These are phyloP conservation scores for Tuberolachnus salignus DNA, from an alignment of 2,888 invertebrate species.

Conservation along the genomic window DNA sequence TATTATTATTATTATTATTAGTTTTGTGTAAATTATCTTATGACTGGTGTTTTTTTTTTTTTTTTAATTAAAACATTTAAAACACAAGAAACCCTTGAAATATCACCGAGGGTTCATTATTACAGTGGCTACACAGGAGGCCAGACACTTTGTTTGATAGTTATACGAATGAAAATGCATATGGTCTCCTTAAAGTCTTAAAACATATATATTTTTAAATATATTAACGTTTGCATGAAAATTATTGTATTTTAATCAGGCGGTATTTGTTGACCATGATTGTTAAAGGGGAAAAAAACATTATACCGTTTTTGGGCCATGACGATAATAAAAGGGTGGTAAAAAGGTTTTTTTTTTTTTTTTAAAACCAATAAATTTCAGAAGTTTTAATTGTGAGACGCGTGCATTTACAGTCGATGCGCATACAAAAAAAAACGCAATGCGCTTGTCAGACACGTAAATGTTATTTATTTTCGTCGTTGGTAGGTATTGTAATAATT, in stretches of 20 bases:
- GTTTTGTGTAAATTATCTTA: not conserved
- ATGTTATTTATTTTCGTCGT: no score
- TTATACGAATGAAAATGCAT: no score
- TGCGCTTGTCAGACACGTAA: not conserved
- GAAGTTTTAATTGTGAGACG: constrained; percentile 5
- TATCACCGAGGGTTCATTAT: no score
- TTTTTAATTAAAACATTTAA: constrained; percentile 1
- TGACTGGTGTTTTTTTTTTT: not conserved
- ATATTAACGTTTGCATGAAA: no score
- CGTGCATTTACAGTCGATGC: not conserved
- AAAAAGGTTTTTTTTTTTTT: not conserved
- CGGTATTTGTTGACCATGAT: not conserved
- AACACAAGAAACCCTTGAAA: not conserved
- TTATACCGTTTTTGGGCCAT: not conserved
- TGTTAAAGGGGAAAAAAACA: not conserved
- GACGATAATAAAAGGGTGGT: not conserved
- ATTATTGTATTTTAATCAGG: constrained; percentile 2
- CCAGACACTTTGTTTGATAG: no score
- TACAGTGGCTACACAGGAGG: no score
- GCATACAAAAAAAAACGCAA: constrained; percentile 34
- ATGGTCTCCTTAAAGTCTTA: no score
- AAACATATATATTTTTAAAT: no score
- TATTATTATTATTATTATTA: constrained; percentile 11
- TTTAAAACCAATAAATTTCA: constrained; percentile 13
- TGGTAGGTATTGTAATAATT: no score